Conservation (phyloP, 2,113 vertebrate species). For the Marmota flaviventris region DNA sequence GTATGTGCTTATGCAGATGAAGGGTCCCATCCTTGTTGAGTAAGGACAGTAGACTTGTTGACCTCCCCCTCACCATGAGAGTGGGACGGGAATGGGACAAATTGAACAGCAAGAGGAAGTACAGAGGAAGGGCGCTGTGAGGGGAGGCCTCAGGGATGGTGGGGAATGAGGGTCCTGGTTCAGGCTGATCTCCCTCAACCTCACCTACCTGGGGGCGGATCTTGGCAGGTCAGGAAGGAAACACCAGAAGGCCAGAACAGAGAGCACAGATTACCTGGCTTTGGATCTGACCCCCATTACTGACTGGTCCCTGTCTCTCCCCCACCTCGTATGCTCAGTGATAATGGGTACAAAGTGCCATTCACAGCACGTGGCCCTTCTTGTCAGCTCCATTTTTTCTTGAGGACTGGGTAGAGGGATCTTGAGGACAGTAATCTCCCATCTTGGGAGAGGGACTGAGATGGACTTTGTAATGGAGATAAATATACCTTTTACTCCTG, state of each 20-base stretch:
- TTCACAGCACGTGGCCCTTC: fast-evolving
- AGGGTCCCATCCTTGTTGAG: background rate
- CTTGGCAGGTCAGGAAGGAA: background rate
- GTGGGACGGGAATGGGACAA: background rate
- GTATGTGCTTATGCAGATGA: background rate
- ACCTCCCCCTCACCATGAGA: fast-evolving
- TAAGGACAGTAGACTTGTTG: background rate
- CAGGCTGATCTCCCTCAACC: background rate
- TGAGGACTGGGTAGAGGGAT: background rate
- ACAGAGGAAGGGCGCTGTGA: background rate
- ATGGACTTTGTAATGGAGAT: background rate
- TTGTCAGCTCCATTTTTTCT: background rate
- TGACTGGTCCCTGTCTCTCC: fast-evolving
- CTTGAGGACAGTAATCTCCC: background rate
- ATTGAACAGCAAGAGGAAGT: background rate
- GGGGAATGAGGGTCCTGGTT: background rate
- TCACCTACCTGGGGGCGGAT: background rate
- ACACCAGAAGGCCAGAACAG: background rate
- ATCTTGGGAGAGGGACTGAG: background rate
- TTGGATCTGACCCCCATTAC: background rate
- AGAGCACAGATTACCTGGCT: background rate
- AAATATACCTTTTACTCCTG: background rate
- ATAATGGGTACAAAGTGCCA: background rate
- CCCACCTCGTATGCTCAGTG: fast-evolving
- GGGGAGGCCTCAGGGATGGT: background rate